Percentiles rank a stretch among this genome's conserved stretches.
These are phyloP conservation scores for Anisognathus igniventris DNA, from an alignment of 2,797 vertebrate species.

Conservation along the genomic window DNA sequence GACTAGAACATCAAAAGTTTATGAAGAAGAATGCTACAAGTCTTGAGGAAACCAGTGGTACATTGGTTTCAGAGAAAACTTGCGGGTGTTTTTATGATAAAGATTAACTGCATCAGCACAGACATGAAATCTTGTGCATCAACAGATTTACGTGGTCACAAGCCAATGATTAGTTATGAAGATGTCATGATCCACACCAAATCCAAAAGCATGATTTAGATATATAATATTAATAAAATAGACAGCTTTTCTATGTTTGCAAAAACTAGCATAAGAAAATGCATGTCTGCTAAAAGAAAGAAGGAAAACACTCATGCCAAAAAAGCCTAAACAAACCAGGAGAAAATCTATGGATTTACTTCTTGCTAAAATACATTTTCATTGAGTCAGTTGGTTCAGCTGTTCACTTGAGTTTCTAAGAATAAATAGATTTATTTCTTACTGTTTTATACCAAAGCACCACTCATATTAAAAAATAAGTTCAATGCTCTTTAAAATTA, in stretches of 20 bases:
- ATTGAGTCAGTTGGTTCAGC: not conserved
- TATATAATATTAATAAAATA: not conserved
- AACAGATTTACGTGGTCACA: not conserved
- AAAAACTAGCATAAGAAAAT: not conserved
- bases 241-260: accelerated
- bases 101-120: not conserved
- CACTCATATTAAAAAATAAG: not conserved
- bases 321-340: not conserved
- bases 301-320: not conserved
- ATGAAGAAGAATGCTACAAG: accelerated
- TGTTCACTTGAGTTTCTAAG: not conserved
- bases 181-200: not conserved
- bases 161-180: not conserved
- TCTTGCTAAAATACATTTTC: not conserved
- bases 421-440: not conserved
- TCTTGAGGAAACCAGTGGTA: not conserved
- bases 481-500: not conserved
- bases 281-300: not conserved
- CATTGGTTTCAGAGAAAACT: not conserved
- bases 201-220: accelerated
- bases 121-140: not conserved
- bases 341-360: not conserved
- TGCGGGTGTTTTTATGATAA: not conserved
- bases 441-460: not conserved
- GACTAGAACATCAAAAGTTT: not conserved